These are phyloP conservation scores for Takifugu ocellatus DNA, from an alignment of 2,797 vertebrate genomes.

Conservation along the genomic window DNA sequence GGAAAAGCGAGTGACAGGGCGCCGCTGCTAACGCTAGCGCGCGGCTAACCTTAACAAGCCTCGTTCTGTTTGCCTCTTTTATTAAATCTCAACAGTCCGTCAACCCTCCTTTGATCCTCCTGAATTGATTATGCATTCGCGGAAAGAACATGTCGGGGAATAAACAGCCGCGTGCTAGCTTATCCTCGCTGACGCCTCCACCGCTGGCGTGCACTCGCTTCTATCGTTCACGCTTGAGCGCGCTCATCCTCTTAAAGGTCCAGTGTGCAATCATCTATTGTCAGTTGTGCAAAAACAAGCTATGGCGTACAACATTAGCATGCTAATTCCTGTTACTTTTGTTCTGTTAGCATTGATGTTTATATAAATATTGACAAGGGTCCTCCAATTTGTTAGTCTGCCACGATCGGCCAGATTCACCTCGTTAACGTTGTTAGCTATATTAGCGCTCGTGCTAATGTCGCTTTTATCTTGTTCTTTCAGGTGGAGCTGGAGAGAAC, in stretches of 20 bases:
- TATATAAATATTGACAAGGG: constrained; percentile 1
- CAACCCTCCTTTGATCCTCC: constrained; percentile 46
- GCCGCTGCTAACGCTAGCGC: constrained; percentile 47
- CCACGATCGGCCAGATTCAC: too few species aligned
- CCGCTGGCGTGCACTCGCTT: constrained; percentile 2
- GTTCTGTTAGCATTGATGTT: constrained; percentile 14
- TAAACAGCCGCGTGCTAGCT: constrained; percentile 32
- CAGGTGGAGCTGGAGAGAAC: constrained; percentile 9
- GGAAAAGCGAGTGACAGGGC: constrained; percentile 39
- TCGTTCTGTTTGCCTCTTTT: not conserved
- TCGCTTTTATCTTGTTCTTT: not conserved
- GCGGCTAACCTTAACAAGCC: constrained; percentile 25
- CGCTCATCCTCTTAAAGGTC: too few species aligned
- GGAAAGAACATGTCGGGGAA: constrained; percentile 32
- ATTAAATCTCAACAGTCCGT: constrained; percentile 45
- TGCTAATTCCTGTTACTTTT: constrained; percentile 33
- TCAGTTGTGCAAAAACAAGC: too few species aligned
- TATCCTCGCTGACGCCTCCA: constrained; percentile 34
- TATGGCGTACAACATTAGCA: too few species aligned
- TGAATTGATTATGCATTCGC: constrained; percentile 48
- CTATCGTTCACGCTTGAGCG: too few species aligned
- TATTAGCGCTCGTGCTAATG: too few species aligned
- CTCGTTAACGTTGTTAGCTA: not conserved
- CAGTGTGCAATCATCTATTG: too few species aligned
- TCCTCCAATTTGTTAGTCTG: too few species aligned